Evolutionary conservation across 92 coral and sea anemone species (phyloP), one percentile per base, ranked within the genome.

Genomic region (Epizoanthus ramosus): DNA sequence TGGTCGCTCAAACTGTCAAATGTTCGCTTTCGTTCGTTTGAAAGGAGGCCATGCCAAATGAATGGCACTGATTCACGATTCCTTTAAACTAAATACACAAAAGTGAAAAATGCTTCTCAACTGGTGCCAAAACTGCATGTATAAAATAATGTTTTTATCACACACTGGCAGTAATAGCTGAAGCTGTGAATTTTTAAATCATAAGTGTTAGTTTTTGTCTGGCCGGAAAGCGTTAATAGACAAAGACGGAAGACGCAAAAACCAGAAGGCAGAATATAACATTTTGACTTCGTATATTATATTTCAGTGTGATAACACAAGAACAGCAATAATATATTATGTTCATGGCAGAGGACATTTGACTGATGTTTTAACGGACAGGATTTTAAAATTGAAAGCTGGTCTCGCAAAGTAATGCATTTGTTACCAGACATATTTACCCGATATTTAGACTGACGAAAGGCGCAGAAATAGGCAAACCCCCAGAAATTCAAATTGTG

Each of bases 261-360:
- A 61, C 31, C 31, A 28, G 31, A 28, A 28, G 31, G 58, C 22
- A 77, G 43, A 57, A 39, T 21, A 75, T 28, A 18, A 39, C 63
- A 60, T 63, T 41, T 77, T 77, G 82, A 41, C 71, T 61, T 15
- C 35, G 57, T 19, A 77, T 77, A 77, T 71, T 71, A 71, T 71
- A 71, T 77, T 61, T 60, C 21, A 77, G 23, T 33, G 35, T 13
- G 37, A 60, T 0, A 16, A 28, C 35, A 59, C 39, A 24, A 18
- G 50, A 22, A 37, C 6, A 37, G 1, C 66, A 31, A 57, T 8
- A 19, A 14, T 3, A 28, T 61, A 21, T 19, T 61, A 60, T 68
- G 10, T 35, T 37, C 68, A 57, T 22, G 17, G 41, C 50, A 77
- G 45, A 60, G 50, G 4, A 37, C 54, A 74, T n/a, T 50, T 13